Percentiles rank a stretch among this genome's conserved stretches.
Evolutionary conservation across 2,797 vertebrate species (phyloP).

Genomic region (Valencia hispanica): DNA sequence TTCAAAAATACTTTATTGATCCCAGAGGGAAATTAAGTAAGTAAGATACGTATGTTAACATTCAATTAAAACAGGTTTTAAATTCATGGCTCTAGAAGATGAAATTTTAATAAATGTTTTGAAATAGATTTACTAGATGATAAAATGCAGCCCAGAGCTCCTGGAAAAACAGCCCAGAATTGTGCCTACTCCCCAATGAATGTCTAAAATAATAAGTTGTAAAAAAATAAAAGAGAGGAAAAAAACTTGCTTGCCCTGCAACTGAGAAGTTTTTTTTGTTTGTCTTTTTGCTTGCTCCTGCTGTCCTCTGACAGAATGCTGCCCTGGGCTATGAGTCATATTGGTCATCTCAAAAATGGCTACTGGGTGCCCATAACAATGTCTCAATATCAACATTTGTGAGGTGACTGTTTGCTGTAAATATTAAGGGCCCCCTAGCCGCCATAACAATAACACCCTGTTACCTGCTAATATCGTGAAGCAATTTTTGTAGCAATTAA

Average conservation of each 20-base stretch:
- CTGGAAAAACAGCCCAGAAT: not conserved
- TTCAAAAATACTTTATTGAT: too few relatives aligned
- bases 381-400: constrained; percentile 40
- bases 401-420: constrained; percentile 35
- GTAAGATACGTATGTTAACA: not conserved
- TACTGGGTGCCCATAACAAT: not conserved
- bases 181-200: not conserved
- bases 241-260: not conserved
- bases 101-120: not conserved
- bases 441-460: constrained; percentile 48
- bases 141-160: not conserved
- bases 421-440: constrained; percentile 36
- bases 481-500: constrained; percentile 45
- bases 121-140: not conserved
- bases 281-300: not conserved
- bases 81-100: not conserved
- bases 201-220: not conserved
- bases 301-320: not conserved
- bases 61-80: not conserved
- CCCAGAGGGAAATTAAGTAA: too few relatives aligned
- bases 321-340: not conserved
- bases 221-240: too few relatives aligned
- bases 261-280: not conserved
- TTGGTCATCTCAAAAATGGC: not conserved
- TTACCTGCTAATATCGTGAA: constrained; percentile 46